Evolutionary conservation across 2,888 invertebrate species (phyloP).

Genomic region (Cephus spinipes): DNA sequence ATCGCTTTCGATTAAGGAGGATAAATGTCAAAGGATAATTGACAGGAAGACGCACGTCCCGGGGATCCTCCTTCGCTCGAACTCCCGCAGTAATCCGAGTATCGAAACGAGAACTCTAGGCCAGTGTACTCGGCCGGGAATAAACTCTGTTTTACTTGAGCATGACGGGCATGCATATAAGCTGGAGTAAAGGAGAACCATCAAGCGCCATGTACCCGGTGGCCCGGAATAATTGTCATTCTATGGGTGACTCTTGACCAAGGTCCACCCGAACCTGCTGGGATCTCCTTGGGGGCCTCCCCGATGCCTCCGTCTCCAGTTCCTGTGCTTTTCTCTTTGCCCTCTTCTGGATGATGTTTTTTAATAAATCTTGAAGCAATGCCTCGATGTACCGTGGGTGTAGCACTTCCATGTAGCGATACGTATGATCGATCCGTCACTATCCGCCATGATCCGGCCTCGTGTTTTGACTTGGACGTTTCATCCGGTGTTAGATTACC

Average conservation of each 20-base stretch:
- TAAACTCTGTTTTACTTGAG: constrained; percentile 59
- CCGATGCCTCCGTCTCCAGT: too few species aligned
- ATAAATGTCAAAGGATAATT: not conserved
- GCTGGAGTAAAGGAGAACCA: constrained; percentile 56
- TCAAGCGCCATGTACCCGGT: constrained; percentile 60
- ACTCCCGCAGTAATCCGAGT: constrained; percentile 42
- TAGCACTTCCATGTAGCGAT: too few species aligned
- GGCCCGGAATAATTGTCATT: constrained; percentile 62
- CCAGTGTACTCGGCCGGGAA: constrained; percentile 53
- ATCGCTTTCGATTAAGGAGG: not conserved
- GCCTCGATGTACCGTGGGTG: constrained; percentile 6
- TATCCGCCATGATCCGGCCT: constrained; percentile 2
- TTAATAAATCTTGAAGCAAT: not conserved
- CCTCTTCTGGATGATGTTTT: too few species aligned
- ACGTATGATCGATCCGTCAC: too few species aligned
- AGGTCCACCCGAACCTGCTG: too few species aligned
- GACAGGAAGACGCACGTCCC: not conserved
- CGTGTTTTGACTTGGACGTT: constrained; percentile 57
- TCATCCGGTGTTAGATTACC: constrained; percentile 59
- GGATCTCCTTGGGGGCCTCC: too few species aligned
- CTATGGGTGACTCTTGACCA: constrained; percentile 28
- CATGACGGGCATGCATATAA: constrained; percentile 61
- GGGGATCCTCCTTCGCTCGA: not conserved
- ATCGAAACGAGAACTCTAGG: constrained; percentile 56
- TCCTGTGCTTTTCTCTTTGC: too few species aligned